Conservation (phyloP, 2,888 invertebrate species). For the Eupelmus urozonus region DNA sequence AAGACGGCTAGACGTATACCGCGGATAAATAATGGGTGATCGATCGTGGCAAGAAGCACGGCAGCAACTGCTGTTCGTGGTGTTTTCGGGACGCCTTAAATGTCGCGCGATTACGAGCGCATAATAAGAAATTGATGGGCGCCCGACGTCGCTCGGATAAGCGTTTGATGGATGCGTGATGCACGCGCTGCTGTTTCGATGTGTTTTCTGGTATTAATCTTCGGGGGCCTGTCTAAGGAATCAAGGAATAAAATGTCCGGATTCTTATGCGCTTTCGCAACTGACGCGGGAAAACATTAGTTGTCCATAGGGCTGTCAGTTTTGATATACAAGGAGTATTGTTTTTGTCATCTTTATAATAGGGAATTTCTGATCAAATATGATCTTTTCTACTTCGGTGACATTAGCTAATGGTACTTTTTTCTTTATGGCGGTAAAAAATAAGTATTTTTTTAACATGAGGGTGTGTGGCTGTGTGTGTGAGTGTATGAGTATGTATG, state of each 20-base stretch:
- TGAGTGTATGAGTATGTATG: too few relatives aligned
- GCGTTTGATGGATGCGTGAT: background rate
- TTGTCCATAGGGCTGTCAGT: too few relatives aligned
- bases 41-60: background rate
- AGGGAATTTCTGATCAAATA: too few relatives aligned
- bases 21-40: constrained; percentile 11
- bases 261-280: background rate
- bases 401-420: too few relatives aligned
- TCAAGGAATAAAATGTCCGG: background rate
- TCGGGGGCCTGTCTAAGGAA: background rate
- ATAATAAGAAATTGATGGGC: constrained; percentile 24
- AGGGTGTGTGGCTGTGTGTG: too few relatives aligned
- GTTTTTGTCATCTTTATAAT: too few relatives aligned
- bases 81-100: background rate
- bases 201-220: constrained; percentile 3
- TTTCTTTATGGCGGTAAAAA: too few relatives aligned
- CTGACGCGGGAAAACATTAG: too few relatives aligned
- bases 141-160: background rate
- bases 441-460: too few relatives aligned
- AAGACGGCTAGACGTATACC: background rate
- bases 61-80: too few relatives aligned
- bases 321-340: too few relatives aligned
- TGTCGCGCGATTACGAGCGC: background rate
- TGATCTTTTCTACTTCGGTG: too few relatives aligned
- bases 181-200: background rate